Evolutionary conservation across 2,113 vertebrate species (phyloP).

Genomic region (Dipodomys stephensi): DNA sequence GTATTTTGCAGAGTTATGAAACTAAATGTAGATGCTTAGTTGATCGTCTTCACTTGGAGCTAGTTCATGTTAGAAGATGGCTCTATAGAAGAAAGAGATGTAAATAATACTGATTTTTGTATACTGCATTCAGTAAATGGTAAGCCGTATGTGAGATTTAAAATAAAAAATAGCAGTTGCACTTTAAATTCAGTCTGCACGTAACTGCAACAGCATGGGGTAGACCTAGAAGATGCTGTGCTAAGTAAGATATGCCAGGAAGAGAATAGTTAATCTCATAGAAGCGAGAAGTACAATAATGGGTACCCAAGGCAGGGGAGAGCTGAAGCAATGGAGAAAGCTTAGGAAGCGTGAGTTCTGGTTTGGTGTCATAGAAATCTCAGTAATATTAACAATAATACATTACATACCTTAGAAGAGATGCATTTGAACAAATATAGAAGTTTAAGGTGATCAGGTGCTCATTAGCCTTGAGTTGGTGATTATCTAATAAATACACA

Average conservation of each 20-base stretch:
- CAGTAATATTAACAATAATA: background rate
- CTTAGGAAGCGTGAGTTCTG: background rate
- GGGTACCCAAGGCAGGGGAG: background rate
- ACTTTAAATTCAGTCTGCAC: background rate
- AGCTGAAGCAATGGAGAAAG: no score
- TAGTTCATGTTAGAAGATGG: background rate
- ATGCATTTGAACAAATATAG: background rate
- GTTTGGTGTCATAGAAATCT: background rate
- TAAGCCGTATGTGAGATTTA: background rate
- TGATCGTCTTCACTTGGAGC: background rate
- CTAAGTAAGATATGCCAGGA: background rate
- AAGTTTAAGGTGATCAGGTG: background rate
- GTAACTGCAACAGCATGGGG: background rate
- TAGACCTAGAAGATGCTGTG: background rate
- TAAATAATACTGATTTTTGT: background rate
- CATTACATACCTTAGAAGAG: background rate
- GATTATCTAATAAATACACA: background rate
- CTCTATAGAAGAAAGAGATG: background rate
- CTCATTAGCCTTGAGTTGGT: background rate
- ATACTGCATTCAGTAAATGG: background rate
- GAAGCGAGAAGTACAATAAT: background rate
- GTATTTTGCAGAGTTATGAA: background rate
- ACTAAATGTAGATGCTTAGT: background rate
- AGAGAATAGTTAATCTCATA: background rate
- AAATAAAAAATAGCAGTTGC: background rate